Conservation (phyloP, 2,888 invertebrate genomes). For the Plebejus argus region DNA sequence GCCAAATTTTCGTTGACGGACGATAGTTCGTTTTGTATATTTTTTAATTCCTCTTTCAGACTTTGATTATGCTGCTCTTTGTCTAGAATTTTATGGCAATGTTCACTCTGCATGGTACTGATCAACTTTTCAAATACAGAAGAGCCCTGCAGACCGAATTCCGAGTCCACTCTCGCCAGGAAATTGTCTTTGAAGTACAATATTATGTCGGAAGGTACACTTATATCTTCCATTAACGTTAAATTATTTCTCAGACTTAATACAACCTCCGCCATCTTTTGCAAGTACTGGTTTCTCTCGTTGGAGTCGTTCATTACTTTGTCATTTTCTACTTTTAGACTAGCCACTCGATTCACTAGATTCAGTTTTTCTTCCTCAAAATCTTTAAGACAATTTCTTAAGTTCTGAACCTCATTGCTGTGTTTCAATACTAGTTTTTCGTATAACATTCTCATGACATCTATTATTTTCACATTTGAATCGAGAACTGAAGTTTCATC, state of each 20-base stretch:
- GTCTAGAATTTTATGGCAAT: slow-evolving; percentile 49
- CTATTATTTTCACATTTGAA: slow-evolving; percentile 58
- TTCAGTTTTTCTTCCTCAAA: slow-evolving; percentile 55
- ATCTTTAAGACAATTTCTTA: slow-evolving; percentile 61
- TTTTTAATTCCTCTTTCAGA: slow-evolving; percentile 51
- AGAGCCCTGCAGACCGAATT: slow-evolving; percentile 53
- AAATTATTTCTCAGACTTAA: slow-evolving; percentile 53
- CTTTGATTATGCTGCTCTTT: slow-evolving; percentile 50
- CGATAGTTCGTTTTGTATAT: slow-evolving; percentile 51
- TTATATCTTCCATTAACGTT: slow-evolving; percentile 43
- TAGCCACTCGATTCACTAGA: slow-evolving; percentile 51
- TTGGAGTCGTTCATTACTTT: slow-evolving; percentile 51
- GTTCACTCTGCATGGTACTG: slow-evolving; percentile 49
- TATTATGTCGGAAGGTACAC: slow-evolving; percentile 44
- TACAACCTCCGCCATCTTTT: slow-evolving; percentile 48
- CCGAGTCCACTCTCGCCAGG: slow-evolving; percentile 55
- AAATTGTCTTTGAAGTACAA: slow-evolving; percentile 55
- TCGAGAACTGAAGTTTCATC: slow-evolving; percentile 52
- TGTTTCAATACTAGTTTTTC: slow-evolving; percentile 58
- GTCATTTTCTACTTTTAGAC: slow-evolving; percentile 48
- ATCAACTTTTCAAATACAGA: slow-evolving; percentile 55
- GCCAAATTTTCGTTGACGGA: slow-evolving; percentile 53
- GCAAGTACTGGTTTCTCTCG: slow-evolving; percentile 51
- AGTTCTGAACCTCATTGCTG: slow-evolving; percentile 63
- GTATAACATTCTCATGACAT: slow-evolving; percentile 66